Evolutionary conservation across 2,113 vertebrate genomes (phyloP).

Genomic region (Sinocyclocheilus maitianheensis): DNA sequence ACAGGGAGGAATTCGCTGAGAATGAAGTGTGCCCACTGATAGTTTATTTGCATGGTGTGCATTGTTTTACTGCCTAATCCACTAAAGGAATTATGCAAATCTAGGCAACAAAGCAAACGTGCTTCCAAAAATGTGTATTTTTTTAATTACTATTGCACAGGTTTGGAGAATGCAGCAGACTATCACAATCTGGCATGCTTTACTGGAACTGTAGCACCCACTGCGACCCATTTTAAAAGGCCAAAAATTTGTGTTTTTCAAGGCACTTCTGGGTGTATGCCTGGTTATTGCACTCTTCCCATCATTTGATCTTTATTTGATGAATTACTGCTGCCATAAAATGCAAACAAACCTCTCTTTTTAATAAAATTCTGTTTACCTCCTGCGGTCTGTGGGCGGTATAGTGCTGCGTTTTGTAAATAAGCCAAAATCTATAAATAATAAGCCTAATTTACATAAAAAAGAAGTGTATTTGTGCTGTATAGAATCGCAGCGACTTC

Average conservation of each 20-base stretch:
- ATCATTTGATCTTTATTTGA: conserved; percentile 7
- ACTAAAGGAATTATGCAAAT: conserved; percentile 28
- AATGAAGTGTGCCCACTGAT: neutral
- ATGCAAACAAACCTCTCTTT: conserved; percentile 14
- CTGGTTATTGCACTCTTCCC: neutral
- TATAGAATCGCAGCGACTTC: neutral
- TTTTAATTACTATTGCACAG: neutral
- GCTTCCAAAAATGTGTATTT: neutral
- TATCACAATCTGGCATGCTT: neutral
- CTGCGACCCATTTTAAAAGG: neutral
- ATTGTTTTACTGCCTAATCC: conserved; percentile 11
- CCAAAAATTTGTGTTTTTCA: neutral
- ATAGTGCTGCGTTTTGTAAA: neutral
- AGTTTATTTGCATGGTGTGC: conserved; percentile 22
- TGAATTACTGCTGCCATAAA: neutral
- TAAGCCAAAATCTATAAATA: neutral
- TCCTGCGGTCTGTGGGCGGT: neutral
- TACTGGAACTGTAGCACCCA: neutral
- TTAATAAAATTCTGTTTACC: conserved; percentile 17
- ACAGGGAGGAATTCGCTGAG: neutral
- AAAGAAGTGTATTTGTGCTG: neutral
- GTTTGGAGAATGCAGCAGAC: neutral
- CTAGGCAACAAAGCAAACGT: neutral
- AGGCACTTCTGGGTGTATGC: neutral
- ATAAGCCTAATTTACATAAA: conserved; percentile 6